phyloP scores from a whole-genome alignment of 2,888 invertebrate species.

The Drosophila mettleri region DNA sequence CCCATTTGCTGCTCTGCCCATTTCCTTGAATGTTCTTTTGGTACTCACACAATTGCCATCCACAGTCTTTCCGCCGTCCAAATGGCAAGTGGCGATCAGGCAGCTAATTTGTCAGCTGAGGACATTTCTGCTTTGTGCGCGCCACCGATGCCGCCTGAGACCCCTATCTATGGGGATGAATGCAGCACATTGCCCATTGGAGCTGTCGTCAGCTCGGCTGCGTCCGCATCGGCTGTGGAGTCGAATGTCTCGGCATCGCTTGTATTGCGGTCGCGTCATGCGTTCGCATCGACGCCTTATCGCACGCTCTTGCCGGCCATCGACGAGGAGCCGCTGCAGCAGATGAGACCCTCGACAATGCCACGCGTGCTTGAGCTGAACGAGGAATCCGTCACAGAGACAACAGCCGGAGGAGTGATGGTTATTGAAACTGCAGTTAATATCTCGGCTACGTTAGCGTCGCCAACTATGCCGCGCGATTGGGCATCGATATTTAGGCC shows the following conservation, averaged over 20 bases:
- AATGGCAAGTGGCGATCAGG: conserved; percentile 7
- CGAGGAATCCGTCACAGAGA: neutral
- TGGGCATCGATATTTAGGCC: conserved; percentile 48
- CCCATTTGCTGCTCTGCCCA: neutral
- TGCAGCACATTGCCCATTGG: neutral
- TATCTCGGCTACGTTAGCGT: neutral
- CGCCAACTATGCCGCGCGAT: conserved; percentile 16
- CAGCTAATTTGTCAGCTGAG: conserved; percentile 22
- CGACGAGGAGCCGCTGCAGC: conserved; percentile 47
- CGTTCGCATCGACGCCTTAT: conserved; percentile 42
- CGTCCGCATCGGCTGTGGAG: neutral
- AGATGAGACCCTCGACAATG: conserved; percentile 19
- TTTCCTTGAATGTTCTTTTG: neutral
- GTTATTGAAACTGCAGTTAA: neutral
- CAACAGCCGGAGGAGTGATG: neutral
- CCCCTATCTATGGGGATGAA: neutral
- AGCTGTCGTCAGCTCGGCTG: conserved; percentile 5
- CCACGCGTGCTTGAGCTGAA: conserved; percentile 36
- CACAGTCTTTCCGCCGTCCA: conserved; percentile 25
- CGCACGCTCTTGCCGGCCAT: conserved; percentile 44
- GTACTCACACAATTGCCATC: neutral
- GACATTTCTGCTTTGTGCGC: conserved; percentile 5
- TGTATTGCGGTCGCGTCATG: conserved; percentile 17
- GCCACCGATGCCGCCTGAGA: neutral
- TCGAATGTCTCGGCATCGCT: conserved; percentile 1